Evolutionary conservation across 2,888 invertebrate species (phyloP).

Genomic region (Stenodera caucasica): DNA sequence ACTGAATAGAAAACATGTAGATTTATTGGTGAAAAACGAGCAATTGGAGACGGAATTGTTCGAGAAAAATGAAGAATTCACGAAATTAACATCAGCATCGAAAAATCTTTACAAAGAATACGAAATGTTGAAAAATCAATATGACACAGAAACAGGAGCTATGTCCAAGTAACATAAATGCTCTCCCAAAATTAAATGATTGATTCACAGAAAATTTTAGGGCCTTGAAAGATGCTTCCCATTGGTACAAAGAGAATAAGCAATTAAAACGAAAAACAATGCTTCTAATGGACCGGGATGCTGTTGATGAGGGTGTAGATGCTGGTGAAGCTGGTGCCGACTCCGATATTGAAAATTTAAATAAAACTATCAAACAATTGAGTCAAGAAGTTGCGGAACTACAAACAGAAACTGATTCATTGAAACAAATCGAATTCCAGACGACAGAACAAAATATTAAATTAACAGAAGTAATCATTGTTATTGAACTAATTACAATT

Average conservation of each 20-base stretch:
- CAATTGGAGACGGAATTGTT: constrained; percentile 63
- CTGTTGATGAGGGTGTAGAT: constrained; percentile 60
- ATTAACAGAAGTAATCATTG: constrained; percentile 57
- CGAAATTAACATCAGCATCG: constrained; percentile 65
- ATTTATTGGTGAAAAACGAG: constrained; percentile 63
- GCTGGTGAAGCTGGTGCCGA: constrained; percentile 59
- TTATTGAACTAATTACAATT: neutral
- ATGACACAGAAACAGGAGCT: constrained; percentile 72
- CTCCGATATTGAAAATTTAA: constrained; percentile 69
- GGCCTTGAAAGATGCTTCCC: constrained; percentile 69
- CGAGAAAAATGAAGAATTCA: constrained; percentile 66
- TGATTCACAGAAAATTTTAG: constrained; percentile 47
- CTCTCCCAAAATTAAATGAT: too few relatives aligned
- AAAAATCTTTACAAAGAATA: constrained; percentile 74
- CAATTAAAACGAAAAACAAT: constrained; percentile 70
- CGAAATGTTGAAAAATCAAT: constrained; percentile 72
- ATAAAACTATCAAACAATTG: constrained; percentile 67
- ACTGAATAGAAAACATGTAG: constrained; percentile 64
- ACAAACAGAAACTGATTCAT: constrained; percentile 67
- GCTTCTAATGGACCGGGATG: constrained; percentile 63
- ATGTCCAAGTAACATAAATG: constrained; percentile 71
- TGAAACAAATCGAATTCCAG: constrained; percentile 70
- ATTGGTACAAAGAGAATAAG: constrained; percentile 79
- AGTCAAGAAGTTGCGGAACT: constrained; percentile 66
- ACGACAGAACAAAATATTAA: constrained; percentile 67